phyloP scores from a whole-genome alignment of 2,888 invertebrate genomes.

The Limnephilus auricula region DNA sequence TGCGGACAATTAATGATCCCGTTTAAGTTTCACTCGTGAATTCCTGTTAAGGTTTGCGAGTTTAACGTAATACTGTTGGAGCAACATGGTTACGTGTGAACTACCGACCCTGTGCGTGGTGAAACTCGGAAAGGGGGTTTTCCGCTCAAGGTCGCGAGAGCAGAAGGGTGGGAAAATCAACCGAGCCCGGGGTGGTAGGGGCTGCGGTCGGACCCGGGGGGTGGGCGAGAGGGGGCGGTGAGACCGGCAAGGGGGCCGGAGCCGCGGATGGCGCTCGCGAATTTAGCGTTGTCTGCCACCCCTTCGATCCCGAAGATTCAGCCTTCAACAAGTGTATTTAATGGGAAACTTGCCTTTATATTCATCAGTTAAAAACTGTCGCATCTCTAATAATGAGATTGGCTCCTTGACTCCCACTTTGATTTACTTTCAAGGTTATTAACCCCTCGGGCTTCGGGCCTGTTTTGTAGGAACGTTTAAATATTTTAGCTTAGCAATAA shows the following conservation, averaged over 20 bases:
- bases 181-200: not conserved
- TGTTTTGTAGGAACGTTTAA: too few relatives aligned
- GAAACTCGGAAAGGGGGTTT: not conserved
- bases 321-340: conserved; percentile 31
- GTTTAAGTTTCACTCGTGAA: not conserved
- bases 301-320: not conserved
- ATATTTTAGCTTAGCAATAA: too few relatives aligned
- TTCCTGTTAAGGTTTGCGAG: not conserved
- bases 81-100: conserved; percentile 8
- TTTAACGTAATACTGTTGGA: not conserved
- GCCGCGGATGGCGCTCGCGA: not conserved
- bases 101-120: conserved; percentile 30
- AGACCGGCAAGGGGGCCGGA: not conserved
- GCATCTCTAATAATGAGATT: conserved; percentile 2
- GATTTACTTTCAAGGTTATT: not conserved
- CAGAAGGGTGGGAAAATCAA: not conserved
- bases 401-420: not conserved
- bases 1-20: not conserved
- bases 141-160: conserved; percentile 10
- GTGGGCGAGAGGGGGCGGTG: not conserved
- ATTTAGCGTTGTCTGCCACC: conserved; percentile 25
- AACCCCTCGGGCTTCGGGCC: too few relatives aligned
- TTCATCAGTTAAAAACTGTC: conserved; percentile 5
- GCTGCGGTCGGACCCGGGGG: not conserved
- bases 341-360: not conserved